A percentile compares a stretch with the other conserved stretches of the same genome.
These are phyloP conservation scores for Microcebus tavaratra DNA, from an alignment of 2,113 vertebrate genomes.

Conservation along the genomic window DNA sequence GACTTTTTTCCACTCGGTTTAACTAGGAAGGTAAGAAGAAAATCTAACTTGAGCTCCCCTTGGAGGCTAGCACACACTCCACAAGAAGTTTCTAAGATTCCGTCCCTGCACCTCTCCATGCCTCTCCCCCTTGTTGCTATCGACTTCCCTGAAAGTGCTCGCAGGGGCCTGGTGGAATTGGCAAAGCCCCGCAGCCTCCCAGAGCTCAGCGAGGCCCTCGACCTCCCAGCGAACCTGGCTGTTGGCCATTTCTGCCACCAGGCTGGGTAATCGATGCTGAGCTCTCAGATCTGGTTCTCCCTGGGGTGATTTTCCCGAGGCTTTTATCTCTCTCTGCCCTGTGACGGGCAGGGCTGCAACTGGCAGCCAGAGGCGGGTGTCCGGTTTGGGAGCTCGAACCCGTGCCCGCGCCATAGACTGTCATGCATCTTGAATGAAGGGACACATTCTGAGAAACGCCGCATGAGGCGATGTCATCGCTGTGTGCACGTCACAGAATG, in stretches of 20 bases:
- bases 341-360: neutral
- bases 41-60: neutral
- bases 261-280: neutral
- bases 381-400: neutral
- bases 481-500: neutral
- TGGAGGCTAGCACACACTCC: neutral
- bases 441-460: neutral
- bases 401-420: fast-evolving
- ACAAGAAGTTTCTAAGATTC: neutral
- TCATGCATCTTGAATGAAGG: neutral
- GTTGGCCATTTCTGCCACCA: neutral
- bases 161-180: neutral
- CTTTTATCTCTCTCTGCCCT: neutral
- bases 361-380: neutral
- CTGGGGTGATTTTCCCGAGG: neutral
- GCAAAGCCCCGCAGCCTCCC: neutral
- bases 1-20: neutral
- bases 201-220: neutral
- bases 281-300: neutral
- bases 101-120: neutral
- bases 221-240: neutral
- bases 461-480: neutral
- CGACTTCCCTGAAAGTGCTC: neutral
- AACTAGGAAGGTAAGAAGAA: neutral
- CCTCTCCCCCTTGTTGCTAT: neutral